These are phyloP conservation scores for Phallusia fumigata DNA, from an alignment of 23 tunicate genomes.

Conservation along the genomic window DNA sequence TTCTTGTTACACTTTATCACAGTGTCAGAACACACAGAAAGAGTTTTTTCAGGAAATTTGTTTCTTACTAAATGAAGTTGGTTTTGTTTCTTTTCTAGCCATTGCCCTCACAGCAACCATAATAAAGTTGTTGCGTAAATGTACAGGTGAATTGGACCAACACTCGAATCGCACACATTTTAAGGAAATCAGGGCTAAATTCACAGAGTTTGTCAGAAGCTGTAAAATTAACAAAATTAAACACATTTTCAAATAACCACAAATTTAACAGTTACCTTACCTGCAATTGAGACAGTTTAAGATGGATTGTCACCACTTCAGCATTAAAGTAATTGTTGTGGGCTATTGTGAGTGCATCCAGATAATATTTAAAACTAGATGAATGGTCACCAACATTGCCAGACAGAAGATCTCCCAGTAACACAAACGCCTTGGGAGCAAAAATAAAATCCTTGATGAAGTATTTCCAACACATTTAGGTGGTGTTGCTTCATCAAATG, in stretches of 20 bases:
- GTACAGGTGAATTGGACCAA: constrained; percentile 24
- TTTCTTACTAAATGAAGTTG: not conserved
- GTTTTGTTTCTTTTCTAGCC: not conserved
- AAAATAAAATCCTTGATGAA: not conserved
- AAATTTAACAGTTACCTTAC: constrained; percentile 9
- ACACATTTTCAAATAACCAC: not conserved
- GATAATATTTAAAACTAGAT: constrained; percentile 36
- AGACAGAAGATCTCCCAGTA: constrained; percentile 40
- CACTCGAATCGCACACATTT: constrained; percentile 30
- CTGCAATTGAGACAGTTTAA: constrained; percentile 59
- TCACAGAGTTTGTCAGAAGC: constrained; percentile 27
- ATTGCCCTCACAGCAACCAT: constrained; percentile 29
- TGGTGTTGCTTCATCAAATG: too few species aligned
- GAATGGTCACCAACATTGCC: constrained; percentile 40
- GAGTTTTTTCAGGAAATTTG: too few species aligned
- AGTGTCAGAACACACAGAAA: too few species aligned
- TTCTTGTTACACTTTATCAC: not conserved
- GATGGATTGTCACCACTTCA: constrained; percentile 16
- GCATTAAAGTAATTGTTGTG: constrained; percentile 41
- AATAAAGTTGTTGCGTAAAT: constrained; percentile 18
- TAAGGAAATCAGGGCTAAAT: constrained; percentile 15
- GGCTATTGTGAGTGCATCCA: constrained; percentile 54
- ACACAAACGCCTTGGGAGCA: constrained; percentile 36
- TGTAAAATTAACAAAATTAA: constrained; percentile 10
- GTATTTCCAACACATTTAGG: too few species aligned